These are phyloP conservation scores for Psittacus erithacus DNA, from an alignment of 2,113 vertebrate genomes.

Conservation along the genomic window DNA sequence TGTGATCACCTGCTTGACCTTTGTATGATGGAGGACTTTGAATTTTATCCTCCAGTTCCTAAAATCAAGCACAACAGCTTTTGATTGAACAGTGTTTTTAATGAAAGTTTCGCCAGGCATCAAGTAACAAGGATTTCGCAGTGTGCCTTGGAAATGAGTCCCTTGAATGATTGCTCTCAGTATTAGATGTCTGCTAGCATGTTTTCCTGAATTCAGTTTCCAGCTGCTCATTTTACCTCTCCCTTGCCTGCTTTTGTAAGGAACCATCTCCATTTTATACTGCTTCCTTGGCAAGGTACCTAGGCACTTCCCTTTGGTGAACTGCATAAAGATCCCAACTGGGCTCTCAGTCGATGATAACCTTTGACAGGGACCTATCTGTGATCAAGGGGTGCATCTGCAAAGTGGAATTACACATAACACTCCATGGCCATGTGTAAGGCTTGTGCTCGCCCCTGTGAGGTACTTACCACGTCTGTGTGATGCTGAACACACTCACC, in stretches of 20 bases:
- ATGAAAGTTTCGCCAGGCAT: neutral
- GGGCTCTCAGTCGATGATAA: fast-evolving
- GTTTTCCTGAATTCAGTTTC: neutral
- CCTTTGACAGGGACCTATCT: neutral
- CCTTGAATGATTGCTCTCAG: neutral
- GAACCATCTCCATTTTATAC: neutral
- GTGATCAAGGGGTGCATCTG: neutral
- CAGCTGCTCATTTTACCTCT: neutral
- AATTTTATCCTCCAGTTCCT: neutral
- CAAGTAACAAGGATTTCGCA: neutral
- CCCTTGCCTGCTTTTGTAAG: neutral
- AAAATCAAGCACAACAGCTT: neutral
- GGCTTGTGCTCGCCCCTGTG: neutral
- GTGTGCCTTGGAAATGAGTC: neutral
- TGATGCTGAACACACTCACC: neutral
- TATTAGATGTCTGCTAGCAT: neutral
- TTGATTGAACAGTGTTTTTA: neutral
- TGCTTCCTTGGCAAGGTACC: neutral
- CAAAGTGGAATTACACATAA: neutral
- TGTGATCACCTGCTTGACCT: neutral
- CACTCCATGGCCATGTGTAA: neutral
- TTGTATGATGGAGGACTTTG: neutral
- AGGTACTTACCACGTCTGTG: neutral
- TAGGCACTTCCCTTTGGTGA: neutral
- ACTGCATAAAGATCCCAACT: neutral